Base-by-base conservation (phyloP, 2,797 vertebrate genomes). In the Staurois parvus region DNA sequence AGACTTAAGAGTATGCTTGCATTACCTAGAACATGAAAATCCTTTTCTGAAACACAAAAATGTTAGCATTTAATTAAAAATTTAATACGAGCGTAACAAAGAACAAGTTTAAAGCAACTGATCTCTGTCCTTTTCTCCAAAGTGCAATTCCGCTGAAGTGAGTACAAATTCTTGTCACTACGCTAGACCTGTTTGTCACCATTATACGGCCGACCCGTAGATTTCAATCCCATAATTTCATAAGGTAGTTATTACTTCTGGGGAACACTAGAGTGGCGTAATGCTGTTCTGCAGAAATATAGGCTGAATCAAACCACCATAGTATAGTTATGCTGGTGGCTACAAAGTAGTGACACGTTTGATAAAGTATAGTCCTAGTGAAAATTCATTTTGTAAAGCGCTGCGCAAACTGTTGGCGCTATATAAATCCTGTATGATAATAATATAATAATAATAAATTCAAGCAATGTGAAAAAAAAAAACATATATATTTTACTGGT, bases 1-100 rank as follows among this genome's bases (percentile, higher is more conserved):
- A 86, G 79, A 76, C 79, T 85, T 85, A 79, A n/a, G 76, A 34
- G 78, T 62, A 45, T 56, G 84, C 79, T 70, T 81, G 72, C 79
- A 80, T 86, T 67, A 86, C 64, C 79, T 77, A 76, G 64, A 85
- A 85, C 84, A 85, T 76, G 84, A 73, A 85, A 80, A 85, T 81
- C 84, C 79, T 86, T 77, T 86, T 45, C 66, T 17, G 30, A 76
- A 85, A 81, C 79, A 86, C 48, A 82, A 72, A 85, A 86, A 64
- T 64, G 72, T 81, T 86, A 59, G 79, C 45, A 21, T 75, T 86
- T 77, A 86, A 86, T 86, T 86, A 86, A 81, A 81, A 72, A 81
- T 86, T 72, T 21, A 86, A 82, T 72, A 66, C 73, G n/a, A 76
- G 79, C 32, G 45, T 77, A 72, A 66, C 66, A 28, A 77, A 66